Percentiles rank a stretch among this genome's conserved stretches.
Conservation (phyloP, 2,113 vertebrate species). For the Urocolius indicus region DNA sequence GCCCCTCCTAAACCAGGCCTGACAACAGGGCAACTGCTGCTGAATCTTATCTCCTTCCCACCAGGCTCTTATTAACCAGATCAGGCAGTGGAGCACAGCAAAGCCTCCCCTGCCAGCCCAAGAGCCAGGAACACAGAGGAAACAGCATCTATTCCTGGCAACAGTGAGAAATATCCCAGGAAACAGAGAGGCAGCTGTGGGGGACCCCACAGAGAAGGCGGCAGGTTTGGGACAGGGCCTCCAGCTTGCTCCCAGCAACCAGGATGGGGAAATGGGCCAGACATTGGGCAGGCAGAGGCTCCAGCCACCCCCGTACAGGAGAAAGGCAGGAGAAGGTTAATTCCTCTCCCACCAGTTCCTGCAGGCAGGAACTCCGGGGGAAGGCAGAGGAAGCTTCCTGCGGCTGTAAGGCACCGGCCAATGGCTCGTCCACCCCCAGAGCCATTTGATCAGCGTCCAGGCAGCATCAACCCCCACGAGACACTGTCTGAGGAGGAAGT, state of each 20-base stretch:
- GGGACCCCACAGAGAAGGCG: not conserved
- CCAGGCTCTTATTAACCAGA: not conserved
- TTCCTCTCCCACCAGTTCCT: constrained; percentile 27
- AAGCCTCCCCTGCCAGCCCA: not conserved
- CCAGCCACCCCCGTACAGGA: not conserved
- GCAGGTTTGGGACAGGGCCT: not conserved
- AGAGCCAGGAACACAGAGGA: not conserved
- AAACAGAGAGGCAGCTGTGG: not conserved
- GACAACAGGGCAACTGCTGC: rapidly evolving
- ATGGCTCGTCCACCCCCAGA: constrained; percentile 27
- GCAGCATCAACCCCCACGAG: not conserved
- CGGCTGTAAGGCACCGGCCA: not conserved
- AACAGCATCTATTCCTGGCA: not conserved
- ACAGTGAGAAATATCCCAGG: not conserved
- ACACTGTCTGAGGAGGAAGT: constrained; percentile 5
- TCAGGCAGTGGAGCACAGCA: not conserved
- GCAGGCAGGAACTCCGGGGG: not conserved
- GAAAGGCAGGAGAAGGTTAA: constrained; percentile 41
- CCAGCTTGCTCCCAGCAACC: not conserved
- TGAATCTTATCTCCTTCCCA: not conserved
- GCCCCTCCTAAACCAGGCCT: not conserved
- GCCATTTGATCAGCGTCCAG: constrained; percentile 49
- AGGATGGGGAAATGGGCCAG: rapidly evolving
- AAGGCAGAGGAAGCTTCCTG: constrained; percentile 51
- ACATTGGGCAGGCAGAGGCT: not conserved